A percentile compares a stretch with the other conserved stretches of the same genome.
phyloP scores from a whole-genome alignment of 2,888 invertebrate genomes.

The Callosobruchus maculatus region DNA sequence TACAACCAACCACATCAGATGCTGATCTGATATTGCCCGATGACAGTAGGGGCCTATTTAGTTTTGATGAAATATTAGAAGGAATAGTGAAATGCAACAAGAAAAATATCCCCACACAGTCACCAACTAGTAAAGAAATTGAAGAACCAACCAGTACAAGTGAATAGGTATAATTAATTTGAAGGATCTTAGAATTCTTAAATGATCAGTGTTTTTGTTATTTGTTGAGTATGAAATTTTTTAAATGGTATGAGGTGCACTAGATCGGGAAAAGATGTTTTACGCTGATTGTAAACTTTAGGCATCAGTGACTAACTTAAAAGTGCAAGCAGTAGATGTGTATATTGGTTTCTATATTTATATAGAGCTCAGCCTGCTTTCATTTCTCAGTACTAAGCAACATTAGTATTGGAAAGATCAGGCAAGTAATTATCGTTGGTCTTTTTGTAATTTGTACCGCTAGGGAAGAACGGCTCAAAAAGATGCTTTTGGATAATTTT shows the following conservation, averaged over 20 bases:
- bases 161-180: neutral
- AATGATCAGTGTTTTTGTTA: neutral
- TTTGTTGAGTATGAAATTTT: neutral
- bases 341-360: too few relatives aligned
- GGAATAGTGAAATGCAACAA: constrained; percentile 35
- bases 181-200: neutral
- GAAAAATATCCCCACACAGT: constrained; percentile 30
- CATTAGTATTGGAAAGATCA: too few relatives aligned
- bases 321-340: too few relatives aligned
- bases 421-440: too few relatives aligned
- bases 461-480: too few relatives aligned
- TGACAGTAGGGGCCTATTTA: constrained; percentile 28
- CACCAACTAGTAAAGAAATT: constrained; percentile 18
- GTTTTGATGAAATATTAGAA: constrained; percentile 35
- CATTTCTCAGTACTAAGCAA: too few relatives aligned
- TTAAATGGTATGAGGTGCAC: too few relatives aligned
- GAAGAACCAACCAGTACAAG: neutral
- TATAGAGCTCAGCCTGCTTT: too few relatives aligned
- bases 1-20: constrained; percentile 26
- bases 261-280: neutral
- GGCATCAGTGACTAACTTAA: too few relatives aligned
- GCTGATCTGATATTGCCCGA: constrained; percentile 30
- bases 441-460: too few relatives aligned
- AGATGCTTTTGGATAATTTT: too few relatives aligned
- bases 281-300: neutral